phyloP scores from a whole-genome alignment of 1,140 invertebrate genomes.

The Chelonus insularis region DNA sequence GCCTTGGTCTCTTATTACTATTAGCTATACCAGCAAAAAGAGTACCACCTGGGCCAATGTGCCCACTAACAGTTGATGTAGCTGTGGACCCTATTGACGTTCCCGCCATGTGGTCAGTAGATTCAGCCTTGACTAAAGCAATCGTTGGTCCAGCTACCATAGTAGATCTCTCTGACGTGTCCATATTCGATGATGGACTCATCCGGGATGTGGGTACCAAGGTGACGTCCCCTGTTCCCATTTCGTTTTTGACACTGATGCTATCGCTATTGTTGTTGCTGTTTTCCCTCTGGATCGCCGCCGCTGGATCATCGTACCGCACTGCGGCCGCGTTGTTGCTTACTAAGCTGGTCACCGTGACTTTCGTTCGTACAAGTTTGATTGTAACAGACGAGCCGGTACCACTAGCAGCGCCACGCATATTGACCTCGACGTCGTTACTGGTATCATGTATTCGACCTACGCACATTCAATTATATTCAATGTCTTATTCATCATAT shows the following conservation, averaged over 20 bases:
- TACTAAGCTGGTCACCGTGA: constrained; percentile 57
- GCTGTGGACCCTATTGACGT: constrained; percentile 38
- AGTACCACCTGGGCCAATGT: constrained; percentile 37
- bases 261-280: constrained; percentile 18
- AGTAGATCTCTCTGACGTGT: constrained; percentile 34
- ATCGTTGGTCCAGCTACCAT: constrained; percentile 33
- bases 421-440: constrained; percentile 29
- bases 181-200: constrained; percentile 36
- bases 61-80: constrained; percentile 33
- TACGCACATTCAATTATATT: constrained; percentile 29
- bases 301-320: constrained; percentile 57
- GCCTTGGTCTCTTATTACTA: constrained; percentile 51
- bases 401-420: constrained; percentile 34
- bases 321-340: constrained; percentile 51
- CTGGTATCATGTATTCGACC: constrained; percentile 29
- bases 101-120: constrained; percentile 45
- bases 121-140: constrained; percentile 49
- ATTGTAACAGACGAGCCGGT: constrained; percentile 32
- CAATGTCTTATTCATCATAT: not conserved
- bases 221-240: constrained; percentile 22
- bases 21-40: constrained; percentile 44
- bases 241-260: constrained; percentile 12
- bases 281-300: constrained; percentile 39
- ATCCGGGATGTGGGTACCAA: constrained; percentile 33
- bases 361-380: constrained; percentile 32